Conservation (phyloP, 1,140 invertebrate genomes). For the Drosophila baimaii region DNA sequence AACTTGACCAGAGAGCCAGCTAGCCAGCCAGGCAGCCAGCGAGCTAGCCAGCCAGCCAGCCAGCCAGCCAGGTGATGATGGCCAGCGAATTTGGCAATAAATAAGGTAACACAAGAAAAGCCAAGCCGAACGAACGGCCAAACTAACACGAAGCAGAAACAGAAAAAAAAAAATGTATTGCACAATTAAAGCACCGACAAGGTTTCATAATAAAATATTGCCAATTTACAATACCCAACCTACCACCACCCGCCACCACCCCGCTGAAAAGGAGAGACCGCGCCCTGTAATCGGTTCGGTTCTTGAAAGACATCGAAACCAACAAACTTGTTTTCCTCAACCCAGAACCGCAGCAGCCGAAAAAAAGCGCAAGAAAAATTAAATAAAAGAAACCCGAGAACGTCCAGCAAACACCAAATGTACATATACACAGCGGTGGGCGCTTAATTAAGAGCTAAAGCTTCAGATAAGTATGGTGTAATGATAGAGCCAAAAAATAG, state of each 20-base stretch:
- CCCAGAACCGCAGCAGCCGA: conserved; percentile 40
- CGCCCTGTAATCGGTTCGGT: conserved; percentile 47
- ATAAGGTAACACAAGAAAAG: conserved; percentile 35
- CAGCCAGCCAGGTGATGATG: conserved; percentile 14
- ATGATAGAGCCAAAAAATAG: too few species aligned
- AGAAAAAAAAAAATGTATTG: conserved; percentile 37
- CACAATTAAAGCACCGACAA: conserved; percentile 63
- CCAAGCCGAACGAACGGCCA: conserved; percentile 7
- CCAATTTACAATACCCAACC: conserved; percentile 60
- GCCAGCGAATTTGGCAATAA: conserved; percentile 44
- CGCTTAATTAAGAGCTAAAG: conserved; percentile 13
- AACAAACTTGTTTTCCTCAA: conserved; percentile 53
- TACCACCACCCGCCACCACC: background rate
- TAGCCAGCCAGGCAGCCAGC: background rate
- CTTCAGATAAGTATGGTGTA: too few species aligned
- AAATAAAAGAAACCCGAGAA: conserved; percentile 35
- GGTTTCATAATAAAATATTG: conserved; percentile 78
- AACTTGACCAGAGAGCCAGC: conserved; percentile 40
- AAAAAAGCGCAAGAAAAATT: conserved; percentile 4
- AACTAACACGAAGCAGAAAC: conserved; percentile 16
- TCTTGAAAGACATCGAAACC: conserved; percentile 38
- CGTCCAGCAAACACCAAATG: conserved; percentile 11
- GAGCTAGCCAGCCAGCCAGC: background rate
- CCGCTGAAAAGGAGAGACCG: conserved; percentile 6
- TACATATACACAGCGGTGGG: conserved; percentile 10